Evolutionary conservation across 2,888 invertebrate genomes (phyloP).

Genomic region (Cenopis cana): DNA sequence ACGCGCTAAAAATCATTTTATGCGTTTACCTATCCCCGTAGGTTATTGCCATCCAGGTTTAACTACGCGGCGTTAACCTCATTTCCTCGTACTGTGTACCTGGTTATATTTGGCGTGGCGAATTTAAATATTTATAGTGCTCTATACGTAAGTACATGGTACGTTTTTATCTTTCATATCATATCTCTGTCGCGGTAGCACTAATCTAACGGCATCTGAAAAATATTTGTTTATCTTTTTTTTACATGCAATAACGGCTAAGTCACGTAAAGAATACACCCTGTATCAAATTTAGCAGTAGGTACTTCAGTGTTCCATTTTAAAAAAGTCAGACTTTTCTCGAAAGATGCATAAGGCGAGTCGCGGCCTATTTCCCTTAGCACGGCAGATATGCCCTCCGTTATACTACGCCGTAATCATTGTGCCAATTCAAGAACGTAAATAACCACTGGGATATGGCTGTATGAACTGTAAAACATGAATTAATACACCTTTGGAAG

Average conservation of each 20-base stretch:
- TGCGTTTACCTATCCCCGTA: constrained; percentile 48
- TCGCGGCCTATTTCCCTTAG: constrained; percentile 11
- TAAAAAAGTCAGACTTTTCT: constrained; percentile 7
- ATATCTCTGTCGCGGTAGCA: not conserved
- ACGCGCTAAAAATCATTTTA: constrained; percentile 56
- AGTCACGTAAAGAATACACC: too few species aligned
- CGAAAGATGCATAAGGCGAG: constrained; percentile 1
- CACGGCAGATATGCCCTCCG: too few species aligned
- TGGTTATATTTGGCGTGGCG: constrained; percentile 34
- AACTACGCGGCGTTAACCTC: constrained; percentile 47
- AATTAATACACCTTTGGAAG: not conserved
- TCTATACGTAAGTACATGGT: constrained; percentile 1
- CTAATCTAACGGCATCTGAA: not conserved
- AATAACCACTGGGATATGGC: constrained; percentile 10
- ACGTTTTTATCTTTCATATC: not conserved
- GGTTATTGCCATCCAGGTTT: constrained; percentile 55
- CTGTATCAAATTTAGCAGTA: not conserved
- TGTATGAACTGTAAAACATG: constrained; percentile 6
- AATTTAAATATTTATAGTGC: constrained; percentile 26
- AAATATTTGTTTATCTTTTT: not conserved
- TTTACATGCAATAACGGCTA: not conserved
- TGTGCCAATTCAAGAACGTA: constrained; percentile 25
- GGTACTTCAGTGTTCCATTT: not conserved
- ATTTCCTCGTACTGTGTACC: constrained; percentile 11
- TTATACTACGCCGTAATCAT: too few species aligned